Conservation (phyloP, 2,113 vertebrate species). For the Promerops cafer region DNA sequence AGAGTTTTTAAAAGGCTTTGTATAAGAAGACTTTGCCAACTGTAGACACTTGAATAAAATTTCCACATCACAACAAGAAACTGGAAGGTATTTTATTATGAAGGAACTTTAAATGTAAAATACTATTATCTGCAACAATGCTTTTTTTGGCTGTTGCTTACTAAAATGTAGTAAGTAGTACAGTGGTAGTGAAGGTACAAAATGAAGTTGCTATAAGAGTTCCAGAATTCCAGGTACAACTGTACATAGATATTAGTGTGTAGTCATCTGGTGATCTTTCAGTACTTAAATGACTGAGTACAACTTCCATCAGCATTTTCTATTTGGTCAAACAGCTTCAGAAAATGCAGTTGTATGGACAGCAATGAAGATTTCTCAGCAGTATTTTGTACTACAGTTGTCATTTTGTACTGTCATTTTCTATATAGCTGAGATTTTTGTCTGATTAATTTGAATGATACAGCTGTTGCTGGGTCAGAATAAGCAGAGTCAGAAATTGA, state of each 20-base stretch:
- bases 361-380: background rate
- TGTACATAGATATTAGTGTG: background rate
- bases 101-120: background rate
- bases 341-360: background rate
- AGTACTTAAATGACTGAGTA: background rate
- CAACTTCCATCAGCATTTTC: background rate
- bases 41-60: background rate
- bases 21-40: background rate
- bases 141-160: background rate
- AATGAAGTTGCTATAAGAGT: background rate
- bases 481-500: background rate
- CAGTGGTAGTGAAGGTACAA: background rate
- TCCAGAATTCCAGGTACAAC: background rate
- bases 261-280: background rate
- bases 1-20: background rate
- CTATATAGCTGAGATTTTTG: background rate
- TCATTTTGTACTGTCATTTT: background rate
- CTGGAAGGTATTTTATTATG: background rate
- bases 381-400: background rate
- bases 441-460: constrained; percentile 1
- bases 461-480: background rate
- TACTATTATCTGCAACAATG: background rate
- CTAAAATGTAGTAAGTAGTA: background rate
- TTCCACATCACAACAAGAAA: background rate
- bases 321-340: background rate